Base-by-base conservation (phyloP, 1,140 invertebrate species). In the Micrasema longulum region DNA sequence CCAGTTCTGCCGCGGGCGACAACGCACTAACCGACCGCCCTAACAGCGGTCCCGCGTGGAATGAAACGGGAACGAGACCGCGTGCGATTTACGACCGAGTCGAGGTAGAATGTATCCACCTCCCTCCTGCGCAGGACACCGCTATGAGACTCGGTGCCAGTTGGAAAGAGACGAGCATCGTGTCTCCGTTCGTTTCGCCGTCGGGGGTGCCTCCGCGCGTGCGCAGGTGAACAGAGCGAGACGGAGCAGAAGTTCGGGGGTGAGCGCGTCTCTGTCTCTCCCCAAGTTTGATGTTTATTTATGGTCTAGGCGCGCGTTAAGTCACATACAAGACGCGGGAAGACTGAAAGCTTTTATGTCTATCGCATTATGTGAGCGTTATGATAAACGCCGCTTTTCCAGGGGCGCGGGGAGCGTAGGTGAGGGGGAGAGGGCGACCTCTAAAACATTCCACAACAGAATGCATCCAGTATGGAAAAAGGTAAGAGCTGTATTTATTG, bases 11-110 rank as follows among this genome's bases (percentile, higher is more conserved):
- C 53, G 43, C 67, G 67, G 22, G 55, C 67, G 50, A 48, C 57
- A 53, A 38, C 52, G 22, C 36, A 38, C 47, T 22, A 35, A 80
- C 81, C 81, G 81, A 81, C 82, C 78, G 81, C 80, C 78, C 77
- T 79, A 77, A 80, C 83, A 80, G 80, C 80, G 79, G 80, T 81
- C 82, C 81, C 83, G 83, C 82, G 81, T 82, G 82, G 82, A 83
- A 83, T 84, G 83, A 83, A 81, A 81, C 35, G 52, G 18, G 60
- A 47, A 60, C 31, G 36, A 36, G 48, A 68, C 63, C 52, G 62
- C 80, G 80, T 81, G 81, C 83, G 82, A 84, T 84, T 84, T 84
- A 84, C 82, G 82, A 82, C 81, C 82, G 81, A 81, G 80, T 82
- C 82, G 83, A 83, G 83, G 79, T 80, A 77, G 78, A n/a, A 36